These are phyloP conservation scores for Cromileptes altivelis DNA, from an alignment of 2,113 vertebrate genomes.

Conservation along the genomic window DNA sequence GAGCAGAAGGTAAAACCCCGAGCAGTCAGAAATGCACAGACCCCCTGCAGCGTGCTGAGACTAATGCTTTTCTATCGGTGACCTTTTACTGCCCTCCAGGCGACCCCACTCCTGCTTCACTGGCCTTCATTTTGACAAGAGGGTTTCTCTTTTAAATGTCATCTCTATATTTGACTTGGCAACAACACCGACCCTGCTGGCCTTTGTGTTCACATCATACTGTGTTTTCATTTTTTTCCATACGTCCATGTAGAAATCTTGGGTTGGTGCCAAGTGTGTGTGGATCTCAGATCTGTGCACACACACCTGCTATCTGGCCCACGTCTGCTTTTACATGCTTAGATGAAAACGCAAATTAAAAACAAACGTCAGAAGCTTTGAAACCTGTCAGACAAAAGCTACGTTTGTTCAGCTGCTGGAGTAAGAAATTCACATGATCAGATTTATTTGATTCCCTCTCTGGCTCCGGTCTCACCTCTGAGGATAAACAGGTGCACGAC, in stretches of 20 bases:
- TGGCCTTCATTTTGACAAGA: not conserved
- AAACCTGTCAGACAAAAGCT: conserved; percentile 12
- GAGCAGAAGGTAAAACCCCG: not conserved
- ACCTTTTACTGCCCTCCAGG: conserved; percentile 32
- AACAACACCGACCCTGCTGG: not conserved
- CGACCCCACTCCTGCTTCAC: not conserved
- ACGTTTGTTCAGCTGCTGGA: conserved; percentile 12
- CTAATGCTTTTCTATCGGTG: conserved; percentile 3
- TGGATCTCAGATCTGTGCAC: not conserved
- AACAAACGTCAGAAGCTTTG: not conserved
- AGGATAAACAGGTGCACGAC: conserved; percentile 15
- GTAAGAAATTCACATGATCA: not conserved
- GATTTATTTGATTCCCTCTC: not conserved
- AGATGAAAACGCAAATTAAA: not conserved
- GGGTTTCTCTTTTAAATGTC: conserved; percentile 33
- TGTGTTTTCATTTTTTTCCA: not conserved
- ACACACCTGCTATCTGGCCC: not conserved
- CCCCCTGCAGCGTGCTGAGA: not conserved
- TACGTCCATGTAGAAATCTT: not conserved
- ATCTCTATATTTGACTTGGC: conserved; percentile 17
- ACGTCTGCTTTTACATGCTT: not conserved
- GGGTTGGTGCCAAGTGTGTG: not conserved
- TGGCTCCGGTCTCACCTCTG: not conserved
- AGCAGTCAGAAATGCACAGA: not conserved
- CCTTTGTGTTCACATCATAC: not conserved